Base-by-base conservation (phyloP, 1,140 invertebrate genomes). In the Cyclina sinensis region DNA sequence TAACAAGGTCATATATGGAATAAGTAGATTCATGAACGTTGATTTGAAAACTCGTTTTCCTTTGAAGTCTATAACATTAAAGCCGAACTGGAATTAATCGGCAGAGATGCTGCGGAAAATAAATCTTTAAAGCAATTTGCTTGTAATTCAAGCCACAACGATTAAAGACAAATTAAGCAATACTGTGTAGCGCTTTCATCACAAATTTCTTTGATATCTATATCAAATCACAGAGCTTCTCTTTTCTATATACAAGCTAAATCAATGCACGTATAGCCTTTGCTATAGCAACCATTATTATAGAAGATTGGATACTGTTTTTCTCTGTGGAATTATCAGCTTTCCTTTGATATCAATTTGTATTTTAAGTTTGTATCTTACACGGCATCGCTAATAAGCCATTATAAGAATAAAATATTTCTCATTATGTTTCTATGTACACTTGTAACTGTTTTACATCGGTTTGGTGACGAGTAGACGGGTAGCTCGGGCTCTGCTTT, bases 111-210 rank as follows among this genome's bases (percentile, higher is more conserved):
- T 46, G 43, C 43, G 7, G 43, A 46, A 16, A 46, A 54, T 18
- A 54, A 43, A 14, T 7, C 4, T 43, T 14, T 43, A 14, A 7
- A 43, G 43, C 43, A 43, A 43, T 14, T 14, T 14, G 43, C 43
- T 43, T 4, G 14, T 7, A 43, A 7, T 43, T 4, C 43, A 43
- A 7, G 43, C 14, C 14, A 7, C 43, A 43, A 43, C 14, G 24
- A 62, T 62, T 62, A 62, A 62, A 27, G 57, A n/a, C n/a, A 62
- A 62, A 62, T 62, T 27, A 62, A 62, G 57, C 27, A 62, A 27
- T 62, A 1, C 24, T 11, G 4, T 5, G 24, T 27, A 62, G 57
- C 24, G 9, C 9, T n/a, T 62, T 62, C 57, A 62, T 62, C 57
- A 62, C 57, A 62, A 62, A 62, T 62, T 24, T 27, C 24, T 62